A percentile compares a stretch with the other conserved stretches of the same genome.
phyloP scores from a whole-genome alignment of 2,888 invertebrate species.

The Linhomoeus sp. region DNA sequence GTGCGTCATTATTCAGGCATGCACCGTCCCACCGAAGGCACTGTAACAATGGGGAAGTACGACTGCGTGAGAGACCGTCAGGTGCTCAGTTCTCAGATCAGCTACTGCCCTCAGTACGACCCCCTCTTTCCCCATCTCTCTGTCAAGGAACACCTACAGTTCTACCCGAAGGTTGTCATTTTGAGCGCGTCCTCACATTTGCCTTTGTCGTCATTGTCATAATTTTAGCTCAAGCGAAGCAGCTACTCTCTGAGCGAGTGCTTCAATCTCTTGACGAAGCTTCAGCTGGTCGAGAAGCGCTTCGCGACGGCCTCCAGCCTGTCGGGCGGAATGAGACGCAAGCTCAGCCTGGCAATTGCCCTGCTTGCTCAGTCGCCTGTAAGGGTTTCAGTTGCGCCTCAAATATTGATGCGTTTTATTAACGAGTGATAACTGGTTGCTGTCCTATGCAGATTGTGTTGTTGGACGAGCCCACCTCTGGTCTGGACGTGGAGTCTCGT shows the following conservation, averaged over 20 bases:
- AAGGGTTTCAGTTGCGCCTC: no score
- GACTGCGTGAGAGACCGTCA: not conserved
- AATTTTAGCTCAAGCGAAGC: not conserved
- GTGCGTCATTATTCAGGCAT: no score
- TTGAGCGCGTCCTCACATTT: no score
- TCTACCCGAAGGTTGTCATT: not conserved
- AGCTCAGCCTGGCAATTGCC: not conserved
- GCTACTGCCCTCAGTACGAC: not conserved
- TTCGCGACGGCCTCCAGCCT: not conserved
- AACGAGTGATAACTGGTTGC: no score
- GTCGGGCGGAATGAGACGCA: not conserved
- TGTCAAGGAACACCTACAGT: not conserved
- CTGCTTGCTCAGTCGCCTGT: not conserved
- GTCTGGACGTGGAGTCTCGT: not conserved
- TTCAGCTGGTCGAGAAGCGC: not conserved
- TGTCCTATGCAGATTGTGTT: not conserved
- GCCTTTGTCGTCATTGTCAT: no score
- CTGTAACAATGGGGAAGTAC: not conserved
- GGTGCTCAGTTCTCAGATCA: not conserved
- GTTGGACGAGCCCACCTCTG: not conserved
- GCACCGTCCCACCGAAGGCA: not conserved
- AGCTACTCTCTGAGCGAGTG: not conserved
- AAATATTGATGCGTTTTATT: no score
- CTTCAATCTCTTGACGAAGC: not conserved
- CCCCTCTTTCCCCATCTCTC: not conserved